Evolutionary conservation across 2,888 invertebrate species (phyloP), one percentile per base, ranked within the genome.

Genomic region (Hyalella azteca): DNA sequence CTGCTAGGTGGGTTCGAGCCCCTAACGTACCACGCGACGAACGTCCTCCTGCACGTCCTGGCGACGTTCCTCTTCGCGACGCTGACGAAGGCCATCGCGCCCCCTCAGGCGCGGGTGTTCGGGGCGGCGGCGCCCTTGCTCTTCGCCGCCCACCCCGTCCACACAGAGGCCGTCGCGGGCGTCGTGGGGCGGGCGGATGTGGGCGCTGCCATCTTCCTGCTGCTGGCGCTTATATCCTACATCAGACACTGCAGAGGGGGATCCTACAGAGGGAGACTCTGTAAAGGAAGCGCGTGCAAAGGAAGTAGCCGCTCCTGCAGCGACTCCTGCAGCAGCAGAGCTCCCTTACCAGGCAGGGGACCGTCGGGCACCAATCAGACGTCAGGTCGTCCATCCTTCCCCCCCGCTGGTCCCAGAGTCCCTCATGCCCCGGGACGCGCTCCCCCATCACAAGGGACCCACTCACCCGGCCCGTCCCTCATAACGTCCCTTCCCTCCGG

Each of bases 81-180:
- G 78, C 85, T 88, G 82, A 88, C 87, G 50, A 86, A 86, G 60
- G 77, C 81, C 40, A 77, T 87, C 66, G 85, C 86, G 81, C 85
- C 85, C 77, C 85, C 85, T 76, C 83, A 84, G 79, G 85, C 84
- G 41, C 83, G 86, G 15, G 81, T 84, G 36, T 87, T 81, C 79
- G 87, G 79, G 82, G 81, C 86, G 45, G 85, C 86, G 41, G 86
- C 87, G 79, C 86, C 89, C 1, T 90, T 96, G 11, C 91, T 96
- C 54, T 98, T 98, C 88, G 96, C 98, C 45, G 93, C 94, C 1
- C 98, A 98, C 89, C 98, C 98, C 19, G 93, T 98, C 86, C 98
- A 98, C 89, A 95, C 96, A 3, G 98, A 98, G 89, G 97, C 98
- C 0, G 97, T 98, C 45, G 95, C 97, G 0, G 96, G 96, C 36